Base-by-base conservation (phyloP, 2,113 vertebrate species). In the Heterochromis multidens region DNA sequence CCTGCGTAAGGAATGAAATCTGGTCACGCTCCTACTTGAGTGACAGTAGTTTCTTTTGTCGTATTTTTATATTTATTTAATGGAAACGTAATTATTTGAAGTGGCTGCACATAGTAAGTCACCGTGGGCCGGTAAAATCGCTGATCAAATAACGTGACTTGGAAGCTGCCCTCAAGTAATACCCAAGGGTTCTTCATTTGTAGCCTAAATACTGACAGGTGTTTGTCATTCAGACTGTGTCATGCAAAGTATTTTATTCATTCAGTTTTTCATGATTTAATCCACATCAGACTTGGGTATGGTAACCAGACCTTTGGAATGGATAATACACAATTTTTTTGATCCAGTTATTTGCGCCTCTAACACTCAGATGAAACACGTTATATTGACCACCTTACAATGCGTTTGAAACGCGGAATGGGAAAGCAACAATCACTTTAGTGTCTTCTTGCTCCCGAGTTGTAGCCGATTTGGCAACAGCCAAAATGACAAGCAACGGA, bases 401-500 rank as follows among this genome's bases (percentile, higher is more conserved):
- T 93, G 93, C 81, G 89, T 81, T 49, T 80, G 52, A 90, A 86
- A 87, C 67, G 72, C 83, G 60, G 67, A n/a, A 80, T 72, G 84
- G 79, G 61, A 89, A 85, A 94, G 90, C 93, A 87, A 85, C 35
- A 81, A n/a, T 72, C 84, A 91, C 79, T 70, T 62, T 7, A 60
- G 85, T 46, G 52, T 86, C 62, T 54, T 74, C 56, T 83, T 59
- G 52, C 17, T 65, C 60, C 79, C 49, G 59, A 92, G 84, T 92
- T 85, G 82, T n/a, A 62, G 83, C 89, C 78, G 54, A 88, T 81
- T 84, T 79, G 86, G 88, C 74, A 80, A 21, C 81, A 82, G 65
- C 63, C 90, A 94, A 87, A 81, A 96, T 96, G 96, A 99, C 97
- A 96, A 96, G 96, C 95, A 97, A 81, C 86, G 95, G 96, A 88